These are phyloP conservation scores for Sylvilagus bachmani DNA, from an alignment of 2,113 vertebrate species.

Conservation along the genomic window DNA sequence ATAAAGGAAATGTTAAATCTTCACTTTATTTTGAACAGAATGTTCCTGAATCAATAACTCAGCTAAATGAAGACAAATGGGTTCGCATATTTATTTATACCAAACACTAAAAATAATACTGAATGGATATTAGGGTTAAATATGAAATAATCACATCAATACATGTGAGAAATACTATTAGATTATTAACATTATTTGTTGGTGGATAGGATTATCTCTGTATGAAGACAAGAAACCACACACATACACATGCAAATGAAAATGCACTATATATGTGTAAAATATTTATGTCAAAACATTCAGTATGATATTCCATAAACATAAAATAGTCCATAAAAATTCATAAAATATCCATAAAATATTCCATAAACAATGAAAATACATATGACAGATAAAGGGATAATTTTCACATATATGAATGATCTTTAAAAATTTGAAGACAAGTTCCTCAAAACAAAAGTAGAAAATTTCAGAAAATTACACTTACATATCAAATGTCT, in stretches of 20 bases:
- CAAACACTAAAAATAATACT: not conserved
- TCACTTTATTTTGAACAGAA: not conserved
- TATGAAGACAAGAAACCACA: not conserved
- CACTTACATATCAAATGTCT: not conserved
- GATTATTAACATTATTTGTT: not conserved
- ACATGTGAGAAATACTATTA: not conserved
- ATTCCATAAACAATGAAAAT: not conserved
- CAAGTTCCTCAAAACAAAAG: not conserved
- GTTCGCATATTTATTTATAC: not conserved
- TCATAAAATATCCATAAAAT: not conserved
- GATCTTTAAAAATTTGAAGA: not conserved
- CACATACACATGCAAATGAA: no score
- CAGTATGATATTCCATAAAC: not conserved
- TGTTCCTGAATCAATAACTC: not conserved
- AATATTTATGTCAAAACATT: not conserved
- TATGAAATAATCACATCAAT: not conserved
- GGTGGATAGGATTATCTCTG: not conserved
- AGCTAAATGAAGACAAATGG: constrained; percentile 21
- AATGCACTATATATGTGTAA: not conserved
- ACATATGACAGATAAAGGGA: not conserved
- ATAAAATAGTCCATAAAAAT: no score
- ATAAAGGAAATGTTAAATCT: not conserved
- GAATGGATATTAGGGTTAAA: not conserved
- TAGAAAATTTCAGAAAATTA: not conserved
- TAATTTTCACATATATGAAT: not conserved